phyloP scores from a whole-genome alignment of 2,797 vertebrate genomes.

The Paratrypauchen microcephalus region DNA sequence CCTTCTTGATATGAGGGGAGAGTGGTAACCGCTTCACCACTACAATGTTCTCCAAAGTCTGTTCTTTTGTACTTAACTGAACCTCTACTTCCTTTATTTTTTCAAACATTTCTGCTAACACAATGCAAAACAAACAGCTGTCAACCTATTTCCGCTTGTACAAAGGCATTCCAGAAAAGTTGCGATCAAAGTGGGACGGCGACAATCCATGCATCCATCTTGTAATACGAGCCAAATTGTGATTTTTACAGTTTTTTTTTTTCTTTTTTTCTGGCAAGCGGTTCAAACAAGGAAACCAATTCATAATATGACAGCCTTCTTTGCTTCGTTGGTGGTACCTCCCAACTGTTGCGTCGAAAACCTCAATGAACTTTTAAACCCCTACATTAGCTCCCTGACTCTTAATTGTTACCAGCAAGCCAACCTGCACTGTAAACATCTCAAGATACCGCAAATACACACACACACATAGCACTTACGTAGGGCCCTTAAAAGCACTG shows the following conservation, averaged over 20 bases:
- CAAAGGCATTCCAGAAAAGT: constrained; percentile 9
- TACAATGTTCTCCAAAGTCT: neutral
- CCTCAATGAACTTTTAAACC: constrained; percentile 62
- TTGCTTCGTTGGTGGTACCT: constrained; percentile 33
- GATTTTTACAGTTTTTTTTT: neutral
- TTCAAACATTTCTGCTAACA: constrained; percentile 7
- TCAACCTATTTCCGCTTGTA: constrained; percentile 9
- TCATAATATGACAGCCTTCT: neutral
- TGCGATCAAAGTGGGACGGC: neutral
- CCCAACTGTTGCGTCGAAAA: constrained; percentile 26
- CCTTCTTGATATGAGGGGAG: neutral
- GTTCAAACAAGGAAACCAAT: constrained; percentile 6
- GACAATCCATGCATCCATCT: constrained; percentile 12
- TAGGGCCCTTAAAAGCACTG: constrained; percentile 36
- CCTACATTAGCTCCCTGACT: constrained; percentile 60
- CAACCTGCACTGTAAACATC: constrained; percentile 54
- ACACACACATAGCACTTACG: constrained; percentile 17
- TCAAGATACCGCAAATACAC: constrained; percentile 28
- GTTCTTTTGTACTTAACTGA: neutral
- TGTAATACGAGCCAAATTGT: neutral
- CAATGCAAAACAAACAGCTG: neutral
- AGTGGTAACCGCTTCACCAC: neutral
- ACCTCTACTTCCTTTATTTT: constrained; percentile 6
- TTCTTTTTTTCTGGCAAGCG: neutral
- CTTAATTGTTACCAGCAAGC: constrained; percentile 69